Conservation (phyloP, 1,140 invertebrate genomes). For the Aphaenogaster rudis region DNA sequence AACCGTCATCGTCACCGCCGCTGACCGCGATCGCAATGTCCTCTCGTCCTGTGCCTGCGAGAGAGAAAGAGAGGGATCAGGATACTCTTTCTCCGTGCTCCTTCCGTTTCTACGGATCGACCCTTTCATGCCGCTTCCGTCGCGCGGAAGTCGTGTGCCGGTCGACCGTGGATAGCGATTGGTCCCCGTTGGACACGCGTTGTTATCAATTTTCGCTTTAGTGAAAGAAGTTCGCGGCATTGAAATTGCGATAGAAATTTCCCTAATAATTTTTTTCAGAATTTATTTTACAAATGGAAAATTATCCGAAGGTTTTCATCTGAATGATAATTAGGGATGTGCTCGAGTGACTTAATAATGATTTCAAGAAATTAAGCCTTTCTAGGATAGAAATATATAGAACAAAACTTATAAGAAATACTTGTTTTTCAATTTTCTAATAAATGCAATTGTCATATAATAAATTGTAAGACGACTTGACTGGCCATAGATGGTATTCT, state of each 20-base stretch:
- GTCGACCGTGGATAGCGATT: neutral
- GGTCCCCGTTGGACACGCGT: neutral
- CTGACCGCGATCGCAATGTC: conserved; percentile 57
- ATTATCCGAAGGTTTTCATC: neutral
- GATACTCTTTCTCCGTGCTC: conserved; percentile 41
- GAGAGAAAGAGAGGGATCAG: neutral
- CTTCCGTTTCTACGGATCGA: conserved; percentile 49
- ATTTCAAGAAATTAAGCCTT: neutral
- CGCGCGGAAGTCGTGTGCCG: conserved; percentile 34
- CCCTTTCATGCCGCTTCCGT: conserved; percentile 64
- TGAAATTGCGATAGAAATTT: neutral
- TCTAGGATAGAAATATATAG: neutral
- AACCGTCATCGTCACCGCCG: conserved; percentile 43
- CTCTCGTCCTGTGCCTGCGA: neutral
- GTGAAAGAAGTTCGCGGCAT: neutral
- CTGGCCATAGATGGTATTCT: too few species aligned
- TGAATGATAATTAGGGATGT: neutral
- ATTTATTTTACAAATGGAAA: conserved; percentile 8
- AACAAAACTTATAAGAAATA: neutral
- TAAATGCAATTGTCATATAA: neutral
- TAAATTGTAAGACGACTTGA: neutral
- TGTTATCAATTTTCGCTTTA: neutral
- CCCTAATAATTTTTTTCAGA: neutral
- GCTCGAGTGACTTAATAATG: neutral
- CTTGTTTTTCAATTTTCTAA: neutral